phyloP scores from a whole-genome alignment of 2,113 vertebrate species.

The Lasiurus borealis region DNA sequence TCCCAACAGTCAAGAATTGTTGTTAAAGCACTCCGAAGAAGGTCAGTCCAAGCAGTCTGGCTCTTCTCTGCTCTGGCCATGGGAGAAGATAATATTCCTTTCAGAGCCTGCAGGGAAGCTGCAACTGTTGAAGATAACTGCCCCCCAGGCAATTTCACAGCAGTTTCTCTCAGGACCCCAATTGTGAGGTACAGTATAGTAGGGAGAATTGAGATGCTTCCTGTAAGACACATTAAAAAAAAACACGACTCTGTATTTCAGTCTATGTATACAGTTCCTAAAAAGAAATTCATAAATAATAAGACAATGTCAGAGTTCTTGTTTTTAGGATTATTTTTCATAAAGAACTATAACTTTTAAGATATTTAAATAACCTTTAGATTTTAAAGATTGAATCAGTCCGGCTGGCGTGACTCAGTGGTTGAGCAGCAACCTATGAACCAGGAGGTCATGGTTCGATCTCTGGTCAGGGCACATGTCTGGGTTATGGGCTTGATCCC shows the following conservation, averaged over 20 bases:
- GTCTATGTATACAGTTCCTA: background rate
- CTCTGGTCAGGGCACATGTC: no score
- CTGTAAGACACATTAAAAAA: constrained; percentile 83
- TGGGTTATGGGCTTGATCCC: no score
- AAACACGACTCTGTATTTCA: background rate
- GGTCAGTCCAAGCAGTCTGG: constrained; percentile 90
- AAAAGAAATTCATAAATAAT: constrained; percentile 14
- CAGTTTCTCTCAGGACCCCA: constrained; percentile 92
- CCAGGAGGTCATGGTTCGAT: no score
- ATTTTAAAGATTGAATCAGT: constrained; percentile 1
- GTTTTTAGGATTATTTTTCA: background rate
- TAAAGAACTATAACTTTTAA: constrained; percentile 6
- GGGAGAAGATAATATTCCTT: constrained; percentile 90
- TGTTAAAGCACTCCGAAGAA: constrained; percentile 91
- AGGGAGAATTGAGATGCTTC: constrained; percentile 95
- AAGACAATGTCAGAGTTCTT: background rate
- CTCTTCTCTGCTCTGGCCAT: constrained; percentile 96
- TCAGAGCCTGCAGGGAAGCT: constrained; percentile 92
- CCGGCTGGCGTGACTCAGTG: no score
- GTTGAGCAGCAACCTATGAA: no score
- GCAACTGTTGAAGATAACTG: constrained; percentile 85
- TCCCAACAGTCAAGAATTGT: constrained; percentile 92
- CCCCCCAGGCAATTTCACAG: constrained; percentile 84
- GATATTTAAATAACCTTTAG: constrained; percentile 1
- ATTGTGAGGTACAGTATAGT: constrained; percentile 94